These are phyloP conservation scores for Lindbergichthys nudifrons DNA, from an alignment of 2,797 vertebrate species.

Conservation along the genomic window DNA sequence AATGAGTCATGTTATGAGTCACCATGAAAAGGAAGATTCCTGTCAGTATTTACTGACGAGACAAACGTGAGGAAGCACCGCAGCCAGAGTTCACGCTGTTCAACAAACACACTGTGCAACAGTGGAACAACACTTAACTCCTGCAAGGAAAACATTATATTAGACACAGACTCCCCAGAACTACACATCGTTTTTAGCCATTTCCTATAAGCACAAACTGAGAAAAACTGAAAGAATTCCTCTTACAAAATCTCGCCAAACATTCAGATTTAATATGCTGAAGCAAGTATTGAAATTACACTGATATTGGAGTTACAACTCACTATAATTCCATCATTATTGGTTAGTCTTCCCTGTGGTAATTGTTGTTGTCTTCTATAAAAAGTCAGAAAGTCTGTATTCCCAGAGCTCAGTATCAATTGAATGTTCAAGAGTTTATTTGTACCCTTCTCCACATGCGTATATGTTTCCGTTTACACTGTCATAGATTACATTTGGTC, in stretches of 20 bases:
- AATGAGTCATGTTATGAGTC: conserved; percentile 14
- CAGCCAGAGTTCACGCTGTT: neutral
- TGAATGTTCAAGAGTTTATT: too few relatives aligned
- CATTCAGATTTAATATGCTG: neutral
- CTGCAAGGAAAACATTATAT: too few relatives aligned
- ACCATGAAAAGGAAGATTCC: neutral
- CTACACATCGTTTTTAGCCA: too few relatives aligned
- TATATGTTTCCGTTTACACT: too few relatives aligned
- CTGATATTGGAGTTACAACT: neutral
- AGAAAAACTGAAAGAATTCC: too few relatives aligned
- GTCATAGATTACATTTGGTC: too few relatives aligned
- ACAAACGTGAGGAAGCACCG: neutral
- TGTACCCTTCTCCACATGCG: too few relatives aligned
- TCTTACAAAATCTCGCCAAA: too few relatives aligned
- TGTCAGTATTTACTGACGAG: neutral
- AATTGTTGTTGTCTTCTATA: neutral
- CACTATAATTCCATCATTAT: neutral
- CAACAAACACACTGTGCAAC: neutral
- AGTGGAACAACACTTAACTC: neutral
- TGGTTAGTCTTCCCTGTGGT: neutral
- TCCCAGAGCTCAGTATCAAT: too few relatives aligned
- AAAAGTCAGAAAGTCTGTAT: neutral
- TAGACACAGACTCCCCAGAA: too few relatives aligned
- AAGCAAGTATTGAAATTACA: neutral
- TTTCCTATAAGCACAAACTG: too few relatives aligned